Conservation (phyloP, 2,888 invertebrate genomes). For the Parnassius mnemosyne region DNA sequence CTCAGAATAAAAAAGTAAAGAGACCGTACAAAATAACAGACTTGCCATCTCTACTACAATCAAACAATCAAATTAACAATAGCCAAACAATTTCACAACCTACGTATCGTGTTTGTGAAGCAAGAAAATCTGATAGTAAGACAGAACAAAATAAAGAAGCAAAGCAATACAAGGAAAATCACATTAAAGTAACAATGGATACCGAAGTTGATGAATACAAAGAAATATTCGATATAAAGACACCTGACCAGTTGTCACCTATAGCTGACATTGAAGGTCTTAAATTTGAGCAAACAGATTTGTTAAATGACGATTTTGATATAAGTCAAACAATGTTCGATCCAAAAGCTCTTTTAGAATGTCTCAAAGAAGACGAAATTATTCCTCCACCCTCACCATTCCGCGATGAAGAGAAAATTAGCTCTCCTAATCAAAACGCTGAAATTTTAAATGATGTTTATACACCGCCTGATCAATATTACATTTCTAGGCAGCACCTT, state of each 20-base stretch:
- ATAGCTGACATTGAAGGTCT: not conserved
- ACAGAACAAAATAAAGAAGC: not conserved
- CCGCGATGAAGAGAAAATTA: slow-evolving; percentile 36
- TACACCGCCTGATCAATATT: not conserved
- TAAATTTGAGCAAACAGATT: slow-evolving; percentile 4
- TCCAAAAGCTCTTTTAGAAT: slow-evolving; percentile 60
- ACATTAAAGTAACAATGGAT: not conserved
- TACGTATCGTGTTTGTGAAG: not conserved
- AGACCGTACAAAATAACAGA: slow-evolving; percentile 62
- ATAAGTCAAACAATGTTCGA: slow-evolving; percentile 58
- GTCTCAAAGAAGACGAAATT: slow-evolving; percentile 41
- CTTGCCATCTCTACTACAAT: slow-evolving; percentile 47
- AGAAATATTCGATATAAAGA: not conserved
- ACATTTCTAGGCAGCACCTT: too few species aligned
- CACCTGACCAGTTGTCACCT: not conserved
- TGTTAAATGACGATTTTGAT: slow-evolving; percentile 34
- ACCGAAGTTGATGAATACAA: not conserved
- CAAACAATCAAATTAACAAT: slow-evolving; percentile 30
- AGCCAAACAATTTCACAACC: not conserved
- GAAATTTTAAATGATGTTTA: not conserved
- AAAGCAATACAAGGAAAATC: not conserved
- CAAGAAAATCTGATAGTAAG: slow-evolving; percentile 1
- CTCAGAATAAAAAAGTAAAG: slow-evolving; percentile 35
- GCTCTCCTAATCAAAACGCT: slow-evolving; percentile 32
- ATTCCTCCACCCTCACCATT: slow-evolving; percentile 63